Evolutionary conservation across 2,888 invertebrate genomes (phyloP).

Genomic region (Epinotia demarniana): DNA sequence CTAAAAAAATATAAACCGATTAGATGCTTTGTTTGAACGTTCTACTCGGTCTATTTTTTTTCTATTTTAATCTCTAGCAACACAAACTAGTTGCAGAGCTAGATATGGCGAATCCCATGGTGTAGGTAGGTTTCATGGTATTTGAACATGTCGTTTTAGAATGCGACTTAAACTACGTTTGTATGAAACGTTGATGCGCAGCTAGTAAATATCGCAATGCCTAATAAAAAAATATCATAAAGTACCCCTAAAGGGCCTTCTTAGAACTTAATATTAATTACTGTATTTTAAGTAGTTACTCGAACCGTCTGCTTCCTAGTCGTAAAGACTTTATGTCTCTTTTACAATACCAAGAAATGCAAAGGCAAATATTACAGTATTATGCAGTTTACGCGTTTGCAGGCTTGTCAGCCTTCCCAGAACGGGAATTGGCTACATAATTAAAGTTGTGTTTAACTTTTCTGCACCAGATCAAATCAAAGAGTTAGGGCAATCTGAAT

Average conservation of each 20-base stretch:
- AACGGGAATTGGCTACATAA: not conserved
- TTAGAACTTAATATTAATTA: constrained; percentile 40
- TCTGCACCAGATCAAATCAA: constrained; percentile 12
- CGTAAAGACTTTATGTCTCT: constrained; percentile 72
- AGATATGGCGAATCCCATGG: too few relatives aligned
- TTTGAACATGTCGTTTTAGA: too few relatives aligned
- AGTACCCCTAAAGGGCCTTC: constrained; percentile 8
- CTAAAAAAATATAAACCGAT: too few relatives aligned
- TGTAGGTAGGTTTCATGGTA: too few relatives aligned
- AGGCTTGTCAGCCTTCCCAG: constrained; percentile 21
- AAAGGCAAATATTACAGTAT: constrained; percentile 35
- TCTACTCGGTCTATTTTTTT: too few relatives aligned
- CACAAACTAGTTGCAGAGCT: too few relatives aligned
- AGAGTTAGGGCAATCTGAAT: not conserved
- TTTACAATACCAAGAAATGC: constrained; percentile 59
- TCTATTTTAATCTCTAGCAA: too few relatives aligned
- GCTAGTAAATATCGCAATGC: not conserved
- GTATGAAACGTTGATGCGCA: too few relatives aligned
- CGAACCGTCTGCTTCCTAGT: constrained; percentile 58
- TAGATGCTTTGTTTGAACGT: too few relatives aligned
- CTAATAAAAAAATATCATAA: not conserved
- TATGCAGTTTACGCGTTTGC: constrained; percentile 22
- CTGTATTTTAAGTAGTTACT: constrained; percentile 37
- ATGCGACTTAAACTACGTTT: too few relatives aligned
- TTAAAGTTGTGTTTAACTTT: constrained; percentile 14